Base-by-base conservation (phyloP, 2,113 vertebrate genomes). In the Toxostoma redivivum region DNA sequence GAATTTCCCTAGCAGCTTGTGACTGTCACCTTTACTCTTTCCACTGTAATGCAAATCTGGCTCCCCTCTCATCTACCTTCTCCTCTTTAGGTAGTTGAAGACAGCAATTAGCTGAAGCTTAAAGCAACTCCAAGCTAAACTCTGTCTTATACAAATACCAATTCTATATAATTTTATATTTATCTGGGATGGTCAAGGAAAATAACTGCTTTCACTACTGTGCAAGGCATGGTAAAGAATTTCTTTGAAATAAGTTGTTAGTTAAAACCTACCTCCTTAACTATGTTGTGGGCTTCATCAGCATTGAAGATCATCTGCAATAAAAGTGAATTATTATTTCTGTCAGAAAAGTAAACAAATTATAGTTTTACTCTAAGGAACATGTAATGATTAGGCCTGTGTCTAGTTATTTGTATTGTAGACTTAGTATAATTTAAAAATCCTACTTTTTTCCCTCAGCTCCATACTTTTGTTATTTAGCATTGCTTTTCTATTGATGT, bases 261-360 rank as follows among this genome's bases (percentile, higher is more conserved):
- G 27, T 9, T 54, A 33, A 73, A 92, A 97, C 97, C 78, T 87
- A 98, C 98, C 94, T 98, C 98, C 77, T 98, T 98, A 70, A 98
- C 96, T 24, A 98, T 97, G 96, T 96, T 98, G 81, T 98, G 97
- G 7, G 97, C 98, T 90, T 98, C 98, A 31, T 98, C 98, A 67
- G 96, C 92, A 94, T 97, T 98, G 93, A 98, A 98, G 79, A 96
- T 97, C 96, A 98, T 97, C 98, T 98, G 94, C 51, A 93, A 90
- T 1, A 94, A 79, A 96, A 76, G 44, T 14, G 4, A 44, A 47
- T 42, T 17, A 78, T 56, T 71, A 83, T 56, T 86, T 79, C 15
- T 22, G 12, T 48, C 11, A 80, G 24, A 77, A 84, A 72, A 81
- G 44, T 14, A 92, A 78, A 58, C 15, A 33, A 73, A 64, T 24